These are phyloP conservation scores for Rhingia rostrata DNA, from an alignment of 2,888 invertebrate genomes.

Conservation along the genomic window DNA sequence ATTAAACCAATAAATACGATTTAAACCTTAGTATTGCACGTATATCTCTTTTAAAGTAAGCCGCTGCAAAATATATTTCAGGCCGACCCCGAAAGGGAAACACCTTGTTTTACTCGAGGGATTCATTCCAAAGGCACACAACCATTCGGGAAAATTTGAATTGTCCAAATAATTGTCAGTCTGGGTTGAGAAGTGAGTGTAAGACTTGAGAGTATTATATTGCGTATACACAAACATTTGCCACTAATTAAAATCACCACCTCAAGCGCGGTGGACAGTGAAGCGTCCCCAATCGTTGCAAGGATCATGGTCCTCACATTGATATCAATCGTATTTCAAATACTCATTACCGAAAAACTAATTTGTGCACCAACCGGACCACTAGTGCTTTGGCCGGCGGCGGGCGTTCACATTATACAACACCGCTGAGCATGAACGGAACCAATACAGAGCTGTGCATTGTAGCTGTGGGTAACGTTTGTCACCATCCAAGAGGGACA, in stretches of 20 bases:
- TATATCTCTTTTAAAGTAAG: no score
- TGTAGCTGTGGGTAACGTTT: conserved; percentile 2
- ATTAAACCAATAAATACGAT: conserved; percentile 40
- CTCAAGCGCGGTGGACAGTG: conserved; percentile 38
- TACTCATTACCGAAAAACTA: conserved; percentile 73
- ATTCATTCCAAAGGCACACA: conserved; percentile 15
- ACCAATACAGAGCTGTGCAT: conserved; percentile 29
- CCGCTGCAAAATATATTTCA: conserved; percentile 16
- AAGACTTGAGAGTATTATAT: neutral
- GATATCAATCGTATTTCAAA: conserved; percentile 70
- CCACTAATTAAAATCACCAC: conserved; percentile 57
- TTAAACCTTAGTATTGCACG: conserved; percentile 1
- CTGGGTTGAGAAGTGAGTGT: neutral
- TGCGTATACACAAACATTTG: conserved; percentile 33
- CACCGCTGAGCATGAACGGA: conserved; percentile 21
- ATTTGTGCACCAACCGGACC: conserved; percentile 61
- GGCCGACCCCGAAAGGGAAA: conserved; percentile 26
- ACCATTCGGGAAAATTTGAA: conserved; percentile 45
- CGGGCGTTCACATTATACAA: conserved; percentile 18
- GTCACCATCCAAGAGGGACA: neutral
- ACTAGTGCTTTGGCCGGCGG: conserved; percentile 55
- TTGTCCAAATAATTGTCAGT: conserved; percentile 49
- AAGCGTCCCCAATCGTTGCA: conserved; percentile 1
- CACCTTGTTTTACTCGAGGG: conserved; percentile 33
- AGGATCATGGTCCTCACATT: conserved; percentile 12